Base-by-base conservation (phyloP, 2,888 invertebrate species). In the Phlogophora meticulosa region DNA sequence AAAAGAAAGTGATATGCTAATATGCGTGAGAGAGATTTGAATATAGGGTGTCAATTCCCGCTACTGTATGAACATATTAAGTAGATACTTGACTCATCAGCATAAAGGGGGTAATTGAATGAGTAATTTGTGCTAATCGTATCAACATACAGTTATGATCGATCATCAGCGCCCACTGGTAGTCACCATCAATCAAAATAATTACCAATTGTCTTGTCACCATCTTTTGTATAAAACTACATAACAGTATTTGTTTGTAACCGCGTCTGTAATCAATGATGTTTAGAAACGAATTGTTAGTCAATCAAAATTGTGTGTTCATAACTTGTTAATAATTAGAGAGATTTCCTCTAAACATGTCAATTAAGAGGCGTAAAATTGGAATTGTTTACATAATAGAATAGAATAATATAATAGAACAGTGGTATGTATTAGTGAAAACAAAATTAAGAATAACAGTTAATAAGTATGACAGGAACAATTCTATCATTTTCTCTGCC, bases 201-300 rank as follows among this genome's bases (percentile, higher is more conserved):
- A 93, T 92, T 88, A 89, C 84, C 90, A 81, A 93, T 93, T 93
- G 93, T 93, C 82, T 86, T 88, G 88, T 88, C 88, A 84, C 70
- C 67, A 76, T 62, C 61, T 75, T 66, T 80, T 73, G 69, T 80
- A 76, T 81, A 76, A 66, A 76, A 63, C 62, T 74, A 55, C 45
- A 61, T 77, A 75, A 74, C 70, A 75, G 69, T 75, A 72, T 73
- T 79, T 83, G 71, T 77, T 79, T 83, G 53, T 46, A 38, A 62
- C 63, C 46, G 45, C 66, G 52, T 68, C 58, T 59, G 72, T 40
- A 77, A 77, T 77, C 57, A 83, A 82, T 80, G 60, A 71, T 81
- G 69, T 80, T 83, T 77, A 62, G 71, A 75, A 68, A 66, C 7
- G 45, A 69, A 70, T 74, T 78, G 72, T 83, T 74, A 69, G 62